A percentile compares a stretch with the other conserved stretches of the same genome.
These are phyloP conservation scores for Prochilodus magdalenae DNA, from an alignment of 2,113 vertebrate species.

Conservation along the genomic window DNA sequence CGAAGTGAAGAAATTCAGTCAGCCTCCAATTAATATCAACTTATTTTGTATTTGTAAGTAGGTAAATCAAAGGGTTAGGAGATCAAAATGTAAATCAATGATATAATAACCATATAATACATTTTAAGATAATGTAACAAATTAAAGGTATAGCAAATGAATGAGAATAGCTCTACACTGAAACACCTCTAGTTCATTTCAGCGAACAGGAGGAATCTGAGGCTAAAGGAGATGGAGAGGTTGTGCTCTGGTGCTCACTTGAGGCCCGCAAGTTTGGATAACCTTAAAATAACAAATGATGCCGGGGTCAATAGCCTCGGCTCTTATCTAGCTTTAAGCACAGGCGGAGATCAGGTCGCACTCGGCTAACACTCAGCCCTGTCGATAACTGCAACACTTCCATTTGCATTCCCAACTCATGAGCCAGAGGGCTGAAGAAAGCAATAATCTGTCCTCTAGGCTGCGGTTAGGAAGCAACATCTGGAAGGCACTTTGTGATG, in stretches of 20 bases:
- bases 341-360: slow-evolving; percentile 59
- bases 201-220: not conserved
- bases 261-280: slow-evolving; percentile 43
- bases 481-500: not conserved
- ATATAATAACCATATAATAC: no score
- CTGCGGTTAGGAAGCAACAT: not conserved
- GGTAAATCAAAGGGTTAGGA: no score
- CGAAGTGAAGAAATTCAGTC: no score
- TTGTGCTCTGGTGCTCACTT: not conserved
- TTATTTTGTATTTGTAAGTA: no score
- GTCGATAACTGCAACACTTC: slow-evolving; percentile 67
- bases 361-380: slow-evolving; percentile 70
- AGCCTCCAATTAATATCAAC: no score
- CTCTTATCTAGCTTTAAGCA: slow-evolving; percentile 47
- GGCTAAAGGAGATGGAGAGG: slow-evolving; percentile 8
- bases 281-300: slow-evolving; percentile 54
- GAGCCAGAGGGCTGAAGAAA: slow-evolving; percentile 50
- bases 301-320: slow-evolving; percentile 41
- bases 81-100: no score
- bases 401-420: slow-evolving; percentile 70
- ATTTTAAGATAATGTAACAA: no score
- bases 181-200: not conserved
- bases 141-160: no score
- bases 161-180: not conserved
- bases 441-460: not conserved